Base-by-base conservation (phyloP, 1,140 invertebrate species). In the Pentalonia nigronervosa region DNA sequence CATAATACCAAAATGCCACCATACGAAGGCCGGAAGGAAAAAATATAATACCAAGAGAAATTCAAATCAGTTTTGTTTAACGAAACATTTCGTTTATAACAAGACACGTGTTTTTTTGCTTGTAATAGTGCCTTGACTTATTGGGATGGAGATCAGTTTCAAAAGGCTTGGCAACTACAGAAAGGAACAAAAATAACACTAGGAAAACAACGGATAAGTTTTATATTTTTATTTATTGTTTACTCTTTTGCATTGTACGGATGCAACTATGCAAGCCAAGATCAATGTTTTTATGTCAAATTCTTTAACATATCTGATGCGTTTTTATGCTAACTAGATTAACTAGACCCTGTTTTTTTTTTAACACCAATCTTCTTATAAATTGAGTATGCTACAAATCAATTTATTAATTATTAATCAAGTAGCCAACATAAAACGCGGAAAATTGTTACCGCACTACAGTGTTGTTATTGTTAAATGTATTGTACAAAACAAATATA, bases 1-100 rank as follows among this genome's bases (percentile, higher is more conserved):
- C 41, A 36, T 7, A 41, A 41, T 41, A 45, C 9, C 23, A 41
- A 23, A 45, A 84, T 45, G 7, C 21, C 4, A 41, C 3, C 25
- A 45, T 84, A 20, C 8, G 4, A 21, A 1, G 0, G 3, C 50
- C 2, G 20, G 20, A 53, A 8, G 9, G 9, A 9, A 6, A 90
- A 90, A 25, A 17, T 56, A 25, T 60, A 41, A 91, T 21, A n/a
- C n/a, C 17, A 41, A 1, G 17, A 45, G 30, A 34, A 91, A 81
- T 83, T 91, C 67, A 81, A 91, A 91, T 83, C 45, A 48, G 47
- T 81, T 76, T 81, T 91, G 67, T 91, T 83, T 83, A 83, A 41
- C 56, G 36, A 91, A 91, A 81, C 90, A 81, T 91, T 91, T 91
- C 67, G 48, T 45, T 81, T 81, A 50, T 91, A 81, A 91, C 90